Evolutionary conservation across 1,140 invertebrate species (phyloP).

Genomic region (Drosophila carrolli): DNA sequence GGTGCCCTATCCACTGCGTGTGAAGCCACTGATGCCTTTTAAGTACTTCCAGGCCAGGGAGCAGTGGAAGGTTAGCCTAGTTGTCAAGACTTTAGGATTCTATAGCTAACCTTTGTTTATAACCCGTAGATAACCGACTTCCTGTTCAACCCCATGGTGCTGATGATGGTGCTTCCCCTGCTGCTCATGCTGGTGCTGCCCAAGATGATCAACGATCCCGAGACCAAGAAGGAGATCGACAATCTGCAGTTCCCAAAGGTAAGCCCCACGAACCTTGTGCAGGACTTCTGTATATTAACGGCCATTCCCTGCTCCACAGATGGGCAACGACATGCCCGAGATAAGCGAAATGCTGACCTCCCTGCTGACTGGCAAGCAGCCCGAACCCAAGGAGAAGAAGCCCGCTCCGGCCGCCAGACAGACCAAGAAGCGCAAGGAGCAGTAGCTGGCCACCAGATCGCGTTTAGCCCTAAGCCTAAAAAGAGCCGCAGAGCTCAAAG

Average conservation of each 20-base stretch:
- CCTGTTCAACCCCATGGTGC: slow-evolving; percentile 98
- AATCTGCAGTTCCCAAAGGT: slow-evolving; percentile 87
- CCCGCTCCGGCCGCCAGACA: slow-evolving; percentile 63
- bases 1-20: slow-evolving; percentile 95
- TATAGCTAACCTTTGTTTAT: neutral
- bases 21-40: slow-evolving; percentile 92
- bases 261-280: neutral
- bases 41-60: slow-evolving; percentile 97
- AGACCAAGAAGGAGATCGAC: slow-evolving; percentile 97
- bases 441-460: slow-evolving; percentile 14
- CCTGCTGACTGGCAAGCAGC: slow-evolving; percentile 88
- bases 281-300: neutral
- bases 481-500: slow-evolving; percentile 13
- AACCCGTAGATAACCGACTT: slow-evolving; percentile 91
- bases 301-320: slow-evolving; percentile 69
- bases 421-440: slow-evolving; percentile 77
- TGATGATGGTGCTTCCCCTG: slow-evolving; percentile 98
- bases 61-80: slow-evolving; percentile 90
- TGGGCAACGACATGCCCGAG: slow-evolving; percentile 94
- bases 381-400: slow-evolving; percentile 81
- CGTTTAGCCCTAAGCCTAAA: slow-evolving; percentile 42
- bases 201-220: slow-evolving; percentile 98
- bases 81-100: too few species aligned
- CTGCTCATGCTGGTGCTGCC: slow-evolving; percentile 96
- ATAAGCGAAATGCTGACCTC: slow-evolving; percentile 95